These are phyloP conservation scores for Campaea margaritaria DNA, from an alignment of 2,888 invertebrate genomes.

Conservation along the genomic window DNA sequence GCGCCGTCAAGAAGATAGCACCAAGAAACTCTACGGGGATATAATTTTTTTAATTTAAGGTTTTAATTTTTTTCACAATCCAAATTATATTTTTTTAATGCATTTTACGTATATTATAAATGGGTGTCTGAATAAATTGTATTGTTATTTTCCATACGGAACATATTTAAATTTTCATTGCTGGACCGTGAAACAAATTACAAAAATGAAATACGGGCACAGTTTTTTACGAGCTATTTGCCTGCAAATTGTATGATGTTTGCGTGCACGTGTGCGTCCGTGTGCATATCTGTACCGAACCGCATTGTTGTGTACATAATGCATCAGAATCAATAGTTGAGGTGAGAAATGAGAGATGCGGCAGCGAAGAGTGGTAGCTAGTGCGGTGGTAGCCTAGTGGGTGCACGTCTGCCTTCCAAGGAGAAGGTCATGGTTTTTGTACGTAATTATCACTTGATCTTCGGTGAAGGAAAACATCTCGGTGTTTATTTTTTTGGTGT, in stretches of 20 bases:
- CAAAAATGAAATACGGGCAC: constrained; percentile 33
- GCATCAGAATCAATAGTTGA: background rate
- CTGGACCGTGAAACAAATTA: constrained; percentile 16
- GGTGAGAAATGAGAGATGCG: background rate
- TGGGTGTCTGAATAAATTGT: constrained; percentile 4
- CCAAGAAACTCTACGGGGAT: too few species aligned
- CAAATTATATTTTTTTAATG: background rate
- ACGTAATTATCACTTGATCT: too few species aligned
- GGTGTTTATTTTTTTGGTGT: too few species aligned
- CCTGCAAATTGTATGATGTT: constrained; percentile 36
- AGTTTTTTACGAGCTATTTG: constrained; percentile 38
- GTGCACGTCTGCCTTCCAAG: too few species aligned
- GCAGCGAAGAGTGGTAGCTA: too few species aligned
- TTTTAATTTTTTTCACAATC: too few species aligned
- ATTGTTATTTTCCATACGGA: constrained; percentile 4
- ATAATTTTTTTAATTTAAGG: too few species aligned
- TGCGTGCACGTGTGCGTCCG: constrained; percentile 16
- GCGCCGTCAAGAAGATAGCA: too few species aligned
- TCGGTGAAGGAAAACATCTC: too few species aligned
- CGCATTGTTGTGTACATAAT: constrained; percentile 29
- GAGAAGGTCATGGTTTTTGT: too few species aligned
- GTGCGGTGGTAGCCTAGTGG: too few species aligned
- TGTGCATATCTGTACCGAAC: constrained; percentile 16
- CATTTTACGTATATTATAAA: background rate
- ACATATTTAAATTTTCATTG: constrained; percentile 23